Base-by-base conservation (phyloP, 1,140 invertebrate genomes). In the Antheraea mylitta region DNA sequence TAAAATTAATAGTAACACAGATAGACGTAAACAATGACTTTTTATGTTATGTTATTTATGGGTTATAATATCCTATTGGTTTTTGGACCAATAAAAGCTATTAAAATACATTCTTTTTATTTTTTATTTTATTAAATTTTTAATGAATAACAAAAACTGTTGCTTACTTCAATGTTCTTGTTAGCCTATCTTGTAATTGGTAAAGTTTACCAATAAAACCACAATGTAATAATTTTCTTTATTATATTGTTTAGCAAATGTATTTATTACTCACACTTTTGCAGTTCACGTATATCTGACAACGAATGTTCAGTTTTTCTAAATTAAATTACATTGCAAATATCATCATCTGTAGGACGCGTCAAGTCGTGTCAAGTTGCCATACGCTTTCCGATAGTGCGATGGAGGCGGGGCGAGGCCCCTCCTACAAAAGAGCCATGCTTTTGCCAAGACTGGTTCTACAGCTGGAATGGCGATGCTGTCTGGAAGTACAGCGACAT, bases 361-460 rank as follows among this genome's bases (percentile, higher is more conserved):
- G 45, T 53, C 45, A 53, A 16, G 45, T 53, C 16, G 45, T 53
- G 45, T 53, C 45, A 53, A 53, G 63, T 64, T 63, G n/a, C 37
- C 61, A 63, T 11, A 63, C 30, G 37, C 18, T 37, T 37, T 63
- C 36, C 16, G 61, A n/a, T 36, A 63, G 22, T n/a, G 30, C 13
- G 61, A 45, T 42, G 63, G 63, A 64, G 63, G 63, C 63, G 63
- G 22, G 38, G 63, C 63, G 63, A 63, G 22, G 42, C 63, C 63
- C 37, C 63, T 45, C 63, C 63, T 64, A 45, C 63, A 48, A 36
- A 53, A 53, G 45, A 53, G 45, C 45, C 45, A 53, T 42, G 63
- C 19, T 38, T 18, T 64, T 18, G n/a, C 42, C 19, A 48, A 37
- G 37, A 64, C 63, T 64, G 63, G 63, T 64, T 48, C 37, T 64